A percentile compares a stretch with the other conserved stretches of the same genome.
These are phyloP conservation scores for Catharus fuscescens DNA, from an alignment of 2,113 vertebrate species.

Conservation along the genomic window DNA sequence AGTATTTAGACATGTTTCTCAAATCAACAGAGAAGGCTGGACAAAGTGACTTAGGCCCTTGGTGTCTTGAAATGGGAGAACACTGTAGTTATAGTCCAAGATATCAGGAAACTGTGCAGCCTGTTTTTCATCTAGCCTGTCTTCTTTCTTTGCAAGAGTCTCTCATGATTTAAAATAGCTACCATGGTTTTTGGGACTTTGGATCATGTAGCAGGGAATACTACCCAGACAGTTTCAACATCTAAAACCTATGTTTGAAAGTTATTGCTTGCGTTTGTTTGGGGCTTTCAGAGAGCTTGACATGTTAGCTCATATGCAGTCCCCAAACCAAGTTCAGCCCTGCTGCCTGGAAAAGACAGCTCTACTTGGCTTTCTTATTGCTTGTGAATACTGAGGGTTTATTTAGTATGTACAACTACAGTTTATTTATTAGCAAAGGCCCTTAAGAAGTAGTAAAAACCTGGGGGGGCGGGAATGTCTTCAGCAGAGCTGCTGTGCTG, in stretches of 20 bases:
- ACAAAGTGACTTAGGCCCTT: conserved; percentile 55
- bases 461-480: neutral
- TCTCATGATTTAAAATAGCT: conserved; percentile 35
- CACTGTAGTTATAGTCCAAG: conserved; percentile 12
- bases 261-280: conserved; percentile 79
- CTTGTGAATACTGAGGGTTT: conserved; percentile 82
- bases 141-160: conserved; percentile 3
- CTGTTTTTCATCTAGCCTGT: conserved; percentile 32
- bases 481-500: conserved; percentile 55
- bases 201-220: conserved; percentile 60
- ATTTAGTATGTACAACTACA: conserved; percentile 71
- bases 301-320: conserved; percentile 61
- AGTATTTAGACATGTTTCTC: conserved; percentile 2
- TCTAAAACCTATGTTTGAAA: conserved; percentile 57
- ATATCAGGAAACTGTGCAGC: neutral
- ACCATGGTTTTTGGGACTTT: conserved; percentile 48
- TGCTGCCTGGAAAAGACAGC: conserved; percentile 60
- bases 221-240: conserved; percentile 18
- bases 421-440: conserved; percentile 71
- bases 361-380: conserved; percentile 77
- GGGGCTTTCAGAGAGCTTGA: conserved; percentile 70
- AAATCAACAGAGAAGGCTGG: conserved; percentile 29
- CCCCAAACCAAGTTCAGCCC: conserved; percentile 71
- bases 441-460: conserved; percentile 69
- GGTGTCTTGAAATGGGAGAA: conserved; percentile 52